Percentiles rank a stretch among this genome's conserved stretches.
These are phyloP conservation scores for Elaeidobius kamerunicus DNA, from an alignment of 2,888 invertebrate species.

Conservation along the genomic window DNA sequence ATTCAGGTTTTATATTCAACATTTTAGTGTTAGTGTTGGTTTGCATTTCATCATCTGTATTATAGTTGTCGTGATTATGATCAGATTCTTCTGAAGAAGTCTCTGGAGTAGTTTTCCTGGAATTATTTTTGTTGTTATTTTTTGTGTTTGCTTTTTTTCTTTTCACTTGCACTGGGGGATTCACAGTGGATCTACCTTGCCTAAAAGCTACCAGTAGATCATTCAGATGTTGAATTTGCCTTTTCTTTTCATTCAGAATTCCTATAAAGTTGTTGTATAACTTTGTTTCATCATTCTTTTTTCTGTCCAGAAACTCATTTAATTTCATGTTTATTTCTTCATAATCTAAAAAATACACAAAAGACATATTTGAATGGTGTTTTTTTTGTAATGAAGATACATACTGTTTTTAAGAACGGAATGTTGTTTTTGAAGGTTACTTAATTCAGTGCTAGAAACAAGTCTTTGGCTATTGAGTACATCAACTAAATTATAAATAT, in stretches of 20 bases:
- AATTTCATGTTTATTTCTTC: constrained; percentile 33
- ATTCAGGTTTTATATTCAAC: constrained; percentile 6
- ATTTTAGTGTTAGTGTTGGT: constrained; percentile 36
- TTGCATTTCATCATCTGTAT: constrained; percentile 12
- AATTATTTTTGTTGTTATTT: background rate
- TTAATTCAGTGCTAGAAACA: background rate
- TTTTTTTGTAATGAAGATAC: background rate
- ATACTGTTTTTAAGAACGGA: background rate
- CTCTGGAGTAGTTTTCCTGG: constrained; percentile 2
- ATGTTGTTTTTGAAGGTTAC: background rate
- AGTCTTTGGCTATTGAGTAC: background rate
- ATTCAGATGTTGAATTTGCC: constrained; percentile 43
- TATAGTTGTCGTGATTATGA: constrained; percentile 21
- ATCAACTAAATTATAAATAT: background rate
- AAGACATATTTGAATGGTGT: background rate
- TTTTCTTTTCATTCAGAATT: constrained; percentile 46
- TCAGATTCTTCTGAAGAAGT: constrained; percentile 32
- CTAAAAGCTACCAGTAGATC: constrained; percentile 42
- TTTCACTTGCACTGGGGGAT: constrained; percentile 31
- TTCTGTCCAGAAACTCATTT: constrained; percentile 36
- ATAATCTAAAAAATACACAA: constrained; percentile 31
- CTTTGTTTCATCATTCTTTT: constrained; percentile 38
- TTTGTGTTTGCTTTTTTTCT: constrained; percentile 5
- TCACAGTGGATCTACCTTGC: constrained; percentile 34
- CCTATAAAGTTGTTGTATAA: constrained; percentile 42